Evolutionary conservation across 2,888 invertebrate genomes (phyloP).

Genomic region (Stegana nigrithorax): DNA sequence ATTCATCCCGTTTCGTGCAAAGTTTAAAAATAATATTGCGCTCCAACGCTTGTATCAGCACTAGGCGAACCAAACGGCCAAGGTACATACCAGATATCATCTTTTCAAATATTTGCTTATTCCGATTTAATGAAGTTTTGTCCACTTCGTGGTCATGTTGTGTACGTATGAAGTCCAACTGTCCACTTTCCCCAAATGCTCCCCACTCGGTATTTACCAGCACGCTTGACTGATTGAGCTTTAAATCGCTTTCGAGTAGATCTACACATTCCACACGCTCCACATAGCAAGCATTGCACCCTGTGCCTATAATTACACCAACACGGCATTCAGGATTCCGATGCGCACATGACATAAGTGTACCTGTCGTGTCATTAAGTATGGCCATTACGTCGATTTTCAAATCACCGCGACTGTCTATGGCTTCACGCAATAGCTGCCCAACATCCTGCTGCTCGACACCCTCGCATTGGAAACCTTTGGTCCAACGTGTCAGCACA

Average conservation of each 20-base stretch:
- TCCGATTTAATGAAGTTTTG: conserved; percentile 81
- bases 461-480: conserved; percentile 92
- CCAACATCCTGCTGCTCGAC: conserved; percentile 93
- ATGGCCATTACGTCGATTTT: conserved; percentile 88
- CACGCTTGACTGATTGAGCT: conserved; percentile 75
- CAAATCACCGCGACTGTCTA: conserved; percentile 84
- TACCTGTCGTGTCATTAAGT: conserved; percentile 94
- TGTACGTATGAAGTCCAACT: conserved; percentile 86
- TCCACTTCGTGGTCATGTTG: conserved; percentile 87
- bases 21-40: conserved; percentile 71
- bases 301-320: conserved; percentile 83
- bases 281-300: conserved; percentile 95
- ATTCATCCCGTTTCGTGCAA: conserved; percentile 36
- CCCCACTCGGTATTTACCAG: conserved; percentile 97
- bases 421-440: conserved; percentile 85
- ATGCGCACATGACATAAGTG: conserved; percentile 92
- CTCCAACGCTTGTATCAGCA: conserved; percentile 82
- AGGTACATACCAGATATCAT: conserved; percentile 99
- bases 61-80: conserved; percentile 91
- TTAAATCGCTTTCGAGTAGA: conserved; percentile 74
- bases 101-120: conserved; percentile 90
- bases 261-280: conserved; percentile 86
- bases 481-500: conserved; percentile 90
- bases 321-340: conserved; percentile 81
- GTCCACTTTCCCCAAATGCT: conserved; percentile 92